phyloP scores from a whole-genome alignment of 1,140 invertebrate species.

The Tachypleus tridentatus region DNA sequence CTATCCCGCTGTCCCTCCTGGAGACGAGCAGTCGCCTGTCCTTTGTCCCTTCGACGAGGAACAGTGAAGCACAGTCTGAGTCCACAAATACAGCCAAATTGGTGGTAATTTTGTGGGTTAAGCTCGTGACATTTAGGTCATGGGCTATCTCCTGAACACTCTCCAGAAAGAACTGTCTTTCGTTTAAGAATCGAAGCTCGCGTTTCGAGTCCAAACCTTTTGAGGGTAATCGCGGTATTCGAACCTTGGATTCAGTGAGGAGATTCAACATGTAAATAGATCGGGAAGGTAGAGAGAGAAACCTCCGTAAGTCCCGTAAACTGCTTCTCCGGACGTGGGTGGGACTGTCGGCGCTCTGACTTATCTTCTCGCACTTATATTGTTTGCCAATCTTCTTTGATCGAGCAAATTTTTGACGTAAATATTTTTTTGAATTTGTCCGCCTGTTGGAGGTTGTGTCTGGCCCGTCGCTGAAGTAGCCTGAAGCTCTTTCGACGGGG shows the following conservation, averaged over 20 bases:
- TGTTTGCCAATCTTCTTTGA: conserved; percentile 40
- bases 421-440: conserved; percentile 38
- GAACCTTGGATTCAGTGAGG: conserved; percentile 39
- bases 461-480: conserved; percentile 12
- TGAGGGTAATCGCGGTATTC: conserved; percentile 21
- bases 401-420: conserved; percentile 40
- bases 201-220: conserved; percentile 34
- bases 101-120: conserved; percentile 38
- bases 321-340: conserved; percentile 30
- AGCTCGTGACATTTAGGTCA: conserved; percentile 36
- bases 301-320: conserved; percentile 36
- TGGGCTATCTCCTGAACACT: conserved; percentile 39
- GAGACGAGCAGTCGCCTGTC: conserved; percentile 36
- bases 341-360: conserved; percentile 21
- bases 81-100: conserved; percentile 37
- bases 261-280: conserved; percentile 38
- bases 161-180: conserved; percentile 37
- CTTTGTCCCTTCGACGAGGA: conserved; percentile 35
- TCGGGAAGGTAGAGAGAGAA: conserved; percentile 37
- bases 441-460: conserved; percentile 26
- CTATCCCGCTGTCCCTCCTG: conserved; percentile 29
- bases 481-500: conserved; percentile 23
- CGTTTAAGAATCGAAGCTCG: conserved; percentile 32
- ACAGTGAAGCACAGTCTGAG: conserved; percentile 38
- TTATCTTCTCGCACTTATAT: conserved; percentile 30